A percentile compares a stretch with the other conserved stretches of the same genome.
These are phyloP conservation scores for Escarpia spicata DNA, from an alignment of 2,888 invertebrate species.

Conservation along the genomic window DNA sequence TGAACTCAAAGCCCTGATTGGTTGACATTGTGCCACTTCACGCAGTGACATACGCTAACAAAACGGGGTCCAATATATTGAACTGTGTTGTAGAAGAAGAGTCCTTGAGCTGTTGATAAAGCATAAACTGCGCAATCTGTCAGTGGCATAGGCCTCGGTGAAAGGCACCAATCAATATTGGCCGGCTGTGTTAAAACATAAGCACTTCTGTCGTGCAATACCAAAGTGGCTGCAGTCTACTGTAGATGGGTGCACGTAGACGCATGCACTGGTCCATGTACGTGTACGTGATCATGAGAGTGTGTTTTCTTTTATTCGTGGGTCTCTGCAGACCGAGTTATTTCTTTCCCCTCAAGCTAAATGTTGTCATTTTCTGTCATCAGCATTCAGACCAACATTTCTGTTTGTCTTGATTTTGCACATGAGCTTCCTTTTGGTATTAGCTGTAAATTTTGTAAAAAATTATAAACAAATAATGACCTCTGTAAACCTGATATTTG, in stretches of 20 bases:
- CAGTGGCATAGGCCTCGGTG: neutral
- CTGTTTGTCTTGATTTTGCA: too few relatives aligned
- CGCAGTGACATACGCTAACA: neutral
- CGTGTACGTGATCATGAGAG: too few relatives aligned
- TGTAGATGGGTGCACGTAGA: neutral
- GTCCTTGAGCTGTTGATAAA: neutral
- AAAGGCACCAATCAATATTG: neutral
- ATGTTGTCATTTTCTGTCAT: too few relatives aligned
- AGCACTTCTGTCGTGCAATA: neutral
- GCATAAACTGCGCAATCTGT: slow-evolving; percentile 5
- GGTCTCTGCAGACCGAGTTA: too few relatives aligned
- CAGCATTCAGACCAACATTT: too few relatives aligned
- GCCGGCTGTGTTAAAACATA: neutral
- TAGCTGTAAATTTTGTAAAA: too few relatives aligned
- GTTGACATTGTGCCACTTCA: neutral
- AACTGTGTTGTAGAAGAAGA: neutral
- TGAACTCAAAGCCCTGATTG: neutral
- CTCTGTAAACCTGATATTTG: too few relatives aligned
- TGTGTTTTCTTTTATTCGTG: too few relatives aligned
- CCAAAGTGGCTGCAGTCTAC: neutral
- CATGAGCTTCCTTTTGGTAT: too few relatives aligned
- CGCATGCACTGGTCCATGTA: too few relatives aligned
- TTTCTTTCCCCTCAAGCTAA: too few relatives aligned
- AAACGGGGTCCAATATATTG: neutral
- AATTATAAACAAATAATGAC: too few relatives aligned